Evolutionary conservation across 2,113 vertebrate species (phyloP).

Genomic region (Phyllostomus discolor): DNA sequence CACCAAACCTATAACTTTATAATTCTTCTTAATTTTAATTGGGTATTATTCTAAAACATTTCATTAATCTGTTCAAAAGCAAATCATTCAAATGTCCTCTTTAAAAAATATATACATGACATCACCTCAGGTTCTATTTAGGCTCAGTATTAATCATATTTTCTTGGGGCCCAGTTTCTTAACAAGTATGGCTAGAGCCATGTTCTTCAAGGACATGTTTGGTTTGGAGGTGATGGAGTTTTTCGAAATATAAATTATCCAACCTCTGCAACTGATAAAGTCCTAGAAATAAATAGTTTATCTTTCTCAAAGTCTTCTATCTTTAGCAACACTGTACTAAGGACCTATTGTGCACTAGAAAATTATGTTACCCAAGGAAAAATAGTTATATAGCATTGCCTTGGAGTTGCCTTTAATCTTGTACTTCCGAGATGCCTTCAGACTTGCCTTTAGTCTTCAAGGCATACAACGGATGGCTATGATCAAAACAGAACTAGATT

Average conservation of each 20-base stretch:
- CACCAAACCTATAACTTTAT: neutral
- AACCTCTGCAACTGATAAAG: neutral
- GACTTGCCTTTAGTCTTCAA: neutral
- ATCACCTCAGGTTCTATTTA: neutral
- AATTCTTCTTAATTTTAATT: neutral
- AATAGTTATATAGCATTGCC: neutral
- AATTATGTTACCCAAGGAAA: neutral
- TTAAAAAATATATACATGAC: neutral
- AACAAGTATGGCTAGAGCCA: neutral
- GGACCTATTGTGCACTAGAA: neutral
- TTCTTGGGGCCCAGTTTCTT: neutral
- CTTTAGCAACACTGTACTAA: neutral
- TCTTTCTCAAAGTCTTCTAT: neutral
- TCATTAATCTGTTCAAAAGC: neutral
- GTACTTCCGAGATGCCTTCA: neutral
- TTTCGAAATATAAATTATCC: neutral
- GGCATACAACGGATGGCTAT: neutral
- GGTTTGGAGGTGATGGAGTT: neutral
- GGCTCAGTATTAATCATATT: neutral
- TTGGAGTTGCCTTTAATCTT: neutral
- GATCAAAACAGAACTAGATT: neutral
- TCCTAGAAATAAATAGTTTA: neutral
- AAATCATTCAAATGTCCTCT: neutral
- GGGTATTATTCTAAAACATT: neutral
- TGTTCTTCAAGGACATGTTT: neutral